A percentile compares a stretch with the other conserved stretches of the same genome.
Evolutionary conservation across 2,888 invertebrate genomes (phyloP).

Genomic region (Clitarchus hookeri): DNA sequence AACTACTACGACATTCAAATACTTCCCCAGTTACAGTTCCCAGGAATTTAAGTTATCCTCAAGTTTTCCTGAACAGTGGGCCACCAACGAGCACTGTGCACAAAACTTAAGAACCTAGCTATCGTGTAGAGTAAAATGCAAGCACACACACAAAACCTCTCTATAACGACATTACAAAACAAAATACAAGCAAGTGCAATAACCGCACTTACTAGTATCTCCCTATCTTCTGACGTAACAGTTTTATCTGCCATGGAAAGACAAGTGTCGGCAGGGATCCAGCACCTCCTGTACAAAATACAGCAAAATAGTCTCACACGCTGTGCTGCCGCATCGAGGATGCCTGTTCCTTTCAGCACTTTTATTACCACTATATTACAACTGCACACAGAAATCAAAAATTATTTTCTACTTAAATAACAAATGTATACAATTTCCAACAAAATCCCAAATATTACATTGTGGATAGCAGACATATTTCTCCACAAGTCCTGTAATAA

Average conservation of each 20-base stretch:
- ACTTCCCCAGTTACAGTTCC: neutral
- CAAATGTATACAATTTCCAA: too few species aligned
- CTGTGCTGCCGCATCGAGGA: neutral
- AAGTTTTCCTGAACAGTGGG: neutral
- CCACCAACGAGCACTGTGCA: neutral
- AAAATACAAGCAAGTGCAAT: conserved; percentile 10
- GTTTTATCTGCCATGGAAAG: conserved; percentile 14
- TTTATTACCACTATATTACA: neutral
- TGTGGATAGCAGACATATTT: too few species aligned
- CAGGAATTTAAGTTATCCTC: neutral
- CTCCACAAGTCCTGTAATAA: too few species aligned
- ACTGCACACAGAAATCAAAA: too few species aligned
- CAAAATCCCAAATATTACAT: too few species aligned
- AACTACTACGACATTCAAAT: neutral
- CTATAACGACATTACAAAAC: neutral
- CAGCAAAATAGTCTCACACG: neutral
- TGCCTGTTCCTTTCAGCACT: neutral
- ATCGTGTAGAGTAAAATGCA: neutral
- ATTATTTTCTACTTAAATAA: too few species aligned
- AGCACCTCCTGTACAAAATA: conserved; percentile 4
- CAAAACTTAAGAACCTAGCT: neutral
- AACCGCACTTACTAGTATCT: neutral
- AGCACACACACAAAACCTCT: neutral
- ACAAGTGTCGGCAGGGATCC: neutral
- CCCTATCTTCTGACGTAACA: neutral